Evolutionary conservation across 2,113 vertebrate species (phyloP).

Genomic region (Notechis scutatus): DNA sequence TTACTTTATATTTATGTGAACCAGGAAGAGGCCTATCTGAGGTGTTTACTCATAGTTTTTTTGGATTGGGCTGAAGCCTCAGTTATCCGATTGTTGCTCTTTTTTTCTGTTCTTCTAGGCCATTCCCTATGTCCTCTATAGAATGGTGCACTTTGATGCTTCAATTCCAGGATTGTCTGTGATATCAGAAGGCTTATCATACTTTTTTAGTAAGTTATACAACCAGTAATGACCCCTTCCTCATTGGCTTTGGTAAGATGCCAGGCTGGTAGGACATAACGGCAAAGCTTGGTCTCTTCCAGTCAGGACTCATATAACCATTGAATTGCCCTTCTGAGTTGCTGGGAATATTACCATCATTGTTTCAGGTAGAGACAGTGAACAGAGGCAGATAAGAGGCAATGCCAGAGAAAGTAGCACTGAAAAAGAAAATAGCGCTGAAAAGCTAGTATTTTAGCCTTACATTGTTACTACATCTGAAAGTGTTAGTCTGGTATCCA

Average conservation of each 20-base stretch:
- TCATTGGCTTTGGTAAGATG: neutral
- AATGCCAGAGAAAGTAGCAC: neutral
- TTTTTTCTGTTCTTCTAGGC: neutral
- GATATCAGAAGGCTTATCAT: neutral
- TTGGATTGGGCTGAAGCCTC: neutral
- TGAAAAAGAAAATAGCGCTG: neutral
- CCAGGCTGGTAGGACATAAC: neutral
- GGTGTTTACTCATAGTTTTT: neutral
- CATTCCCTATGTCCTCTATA: neutral
- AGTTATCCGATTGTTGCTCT: neutral
- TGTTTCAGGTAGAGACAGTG: neutral
- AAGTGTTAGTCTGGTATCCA: neutral
- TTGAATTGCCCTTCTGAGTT: neutral
- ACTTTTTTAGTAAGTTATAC: neutral
- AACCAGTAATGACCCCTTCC: neutral
- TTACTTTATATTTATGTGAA: neutral
- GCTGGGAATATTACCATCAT: neutral
- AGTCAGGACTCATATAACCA: neutral
- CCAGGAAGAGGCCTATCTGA: neutral
- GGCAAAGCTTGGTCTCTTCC: neutral
- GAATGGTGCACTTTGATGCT: neutral
- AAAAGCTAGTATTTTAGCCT: neutral
- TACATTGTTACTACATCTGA: neutral
- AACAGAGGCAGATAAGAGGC: neutral
- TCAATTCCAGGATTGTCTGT: neutral